Evolutionary conservation across 92 coral and sea anemone genomes (phyloP), one percentile per base, ranked within the genome.

Genomic region (Bergia sp.): DNA sequence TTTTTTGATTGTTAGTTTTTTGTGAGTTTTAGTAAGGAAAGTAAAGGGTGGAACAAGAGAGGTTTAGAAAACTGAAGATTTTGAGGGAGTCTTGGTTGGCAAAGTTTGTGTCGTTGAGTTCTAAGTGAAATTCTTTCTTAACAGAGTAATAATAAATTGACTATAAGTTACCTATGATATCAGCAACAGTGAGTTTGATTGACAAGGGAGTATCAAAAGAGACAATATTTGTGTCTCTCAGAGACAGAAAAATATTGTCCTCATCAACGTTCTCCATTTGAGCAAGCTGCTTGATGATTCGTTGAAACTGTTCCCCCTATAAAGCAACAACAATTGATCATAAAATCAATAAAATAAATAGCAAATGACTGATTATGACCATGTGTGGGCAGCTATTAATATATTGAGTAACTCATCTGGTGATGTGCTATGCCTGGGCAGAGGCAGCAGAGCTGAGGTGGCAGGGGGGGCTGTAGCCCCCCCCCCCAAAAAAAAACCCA

Each of bases 221-320:
- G 39, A 91, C 79, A 44, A 97, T 92, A 55, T 92, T 95, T 38
- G 73, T 80, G 49, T 94, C 92, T 57, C 89, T 82, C 7, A 97
- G 87, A 38, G 97, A 92, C 79, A 97, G 72, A 76, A 91, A 74
- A 38, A 97, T 92, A 74, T 93, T 91, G 65, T 94, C 97, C 41
- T 90, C 95, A 79, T 92, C 72, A 29, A 94, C 97, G 36, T 86
- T 88, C 84, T 94, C 92, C 82, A 84, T 85, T 21, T 85, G 82
- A 15, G 98, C 97, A 71, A 97, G 96, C 82, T 94, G 86, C 55
- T 86, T 73, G 44, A 97, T 90, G 15, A 97, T 89, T 8, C 67
- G 80, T 55, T 92, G 92, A 94, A 97, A 97, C 80, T 89, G 89
- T 50, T 95, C 99, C 65, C 88, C 91, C 99, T 97, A 81, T 29